Evolutionary conservation across 1,140 invertebrate species (phyloP).

Genomic region (Protaetia brevitarsis): DNA sequence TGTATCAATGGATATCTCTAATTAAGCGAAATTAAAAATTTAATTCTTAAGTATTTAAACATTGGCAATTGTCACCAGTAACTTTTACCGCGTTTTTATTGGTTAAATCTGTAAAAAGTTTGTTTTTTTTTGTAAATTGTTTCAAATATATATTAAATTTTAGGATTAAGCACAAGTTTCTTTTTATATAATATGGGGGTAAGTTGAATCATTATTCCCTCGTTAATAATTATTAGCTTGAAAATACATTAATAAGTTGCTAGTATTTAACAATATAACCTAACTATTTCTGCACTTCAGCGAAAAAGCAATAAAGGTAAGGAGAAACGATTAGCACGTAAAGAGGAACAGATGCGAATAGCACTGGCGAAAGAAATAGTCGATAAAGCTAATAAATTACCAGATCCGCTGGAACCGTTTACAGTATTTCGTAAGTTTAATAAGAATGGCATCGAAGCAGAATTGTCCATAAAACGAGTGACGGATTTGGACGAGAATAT

Average conservation of each 20-base stretch:
- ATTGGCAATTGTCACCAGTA: too few species aligned
- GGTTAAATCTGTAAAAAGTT: neutral
- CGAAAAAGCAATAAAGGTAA: conserved; percentile 46
- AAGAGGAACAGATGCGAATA: conserved; percentile 49
- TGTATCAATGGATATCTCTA: too few species aligned
- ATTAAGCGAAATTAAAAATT: too few species aligned
- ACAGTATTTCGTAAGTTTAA: conserved; percentile 47
- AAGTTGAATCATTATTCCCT: neutral
- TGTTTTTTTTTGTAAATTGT: neutral
- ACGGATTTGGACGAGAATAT: conserved; percentile 36
- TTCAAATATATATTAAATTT: neutral
- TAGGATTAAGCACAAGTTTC: neutral
- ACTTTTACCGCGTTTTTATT: conserved; percentile 1
- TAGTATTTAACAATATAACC: conserved; percentile 23
- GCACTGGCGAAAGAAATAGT: conserved; percentile 44
- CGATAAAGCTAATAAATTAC: conserved; percentile 47
- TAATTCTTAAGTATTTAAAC: too few species aligned
- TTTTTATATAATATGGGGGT: neutral
- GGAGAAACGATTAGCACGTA: conserved; percentile 48
- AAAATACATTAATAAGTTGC: too few species aligned
- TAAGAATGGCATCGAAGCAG: conserved; percentile 46
- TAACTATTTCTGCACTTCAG: conserved; percentile 31
- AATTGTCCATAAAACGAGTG: conserved; percentile 40
- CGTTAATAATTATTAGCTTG: neutral
- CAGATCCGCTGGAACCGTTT: conserved; percentile 49